phyloP scores from a whole-genome alignment of 2,888 invertebrate genomes.

The Pachliopta kotzebuea region DNA sequence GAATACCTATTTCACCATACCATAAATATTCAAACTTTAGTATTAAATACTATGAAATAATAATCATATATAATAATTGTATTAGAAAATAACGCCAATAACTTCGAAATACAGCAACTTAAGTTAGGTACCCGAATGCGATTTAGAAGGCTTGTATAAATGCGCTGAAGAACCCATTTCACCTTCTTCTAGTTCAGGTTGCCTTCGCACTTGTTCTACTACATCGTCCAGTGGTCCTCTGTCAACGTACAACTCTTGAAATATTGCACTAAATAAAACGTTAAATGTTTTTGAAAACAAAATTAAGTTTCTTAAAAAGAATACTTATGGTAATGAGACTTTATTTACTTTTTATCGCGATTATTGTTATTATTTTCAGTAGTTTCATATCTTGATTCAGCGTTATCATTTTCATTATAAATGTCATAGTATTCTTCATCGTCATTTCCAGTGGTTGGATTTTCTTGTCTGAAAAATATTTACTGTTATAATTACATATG shows the following conservation, averaged over 20 bases:
- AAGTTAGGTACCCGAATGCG: constrained; percentile 51
- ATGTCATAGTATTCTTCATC: constrained; percentile 22
- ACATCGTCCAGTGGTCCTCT: constrained; percentile 72
- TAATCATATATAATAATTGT: background rate
- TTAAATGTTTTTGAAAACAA: too few relatives aligned
- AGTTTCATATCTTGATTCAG: background rate
- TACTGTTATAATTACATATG: background rate
- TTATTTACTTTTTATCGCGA: constrained; percentile 25
- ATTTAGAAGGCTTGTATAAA: constrained; percentile 57
- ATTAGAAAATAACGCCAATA: background rate
- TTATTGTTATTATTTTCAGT: constrained; percentile 8
- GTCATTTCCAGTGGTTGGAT: constrained; percentile 8
- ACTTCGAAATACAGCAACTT: constrained; percentile 10
- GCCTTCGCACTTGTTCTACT: constrained; percentile 68
- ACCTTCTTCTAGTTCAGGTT: constrained; percentile 72
- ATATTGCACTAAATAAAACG: constrained; percentile 48
- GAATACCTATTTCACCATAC: constrained; percentile 54
- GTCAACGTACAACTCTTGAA: constrained; percentile 60
- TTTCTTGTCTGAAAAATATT: constrained; percentile 17
- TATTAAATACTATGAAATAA: background rate
- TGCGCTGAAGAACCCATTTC: constrained; percentile 66
- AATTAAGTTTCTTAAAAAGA: background rate
- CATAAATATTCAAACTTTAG: background rate
- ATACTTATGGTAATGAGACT: background rate
- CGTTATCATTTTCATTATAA: constrained; percentile 15